A percentile compares a stretch with the other conserved stretches of the same genome.
Conservation (phyloP, 1,140 invertebrate species). For the Frieseomelitta varia region DNA sequence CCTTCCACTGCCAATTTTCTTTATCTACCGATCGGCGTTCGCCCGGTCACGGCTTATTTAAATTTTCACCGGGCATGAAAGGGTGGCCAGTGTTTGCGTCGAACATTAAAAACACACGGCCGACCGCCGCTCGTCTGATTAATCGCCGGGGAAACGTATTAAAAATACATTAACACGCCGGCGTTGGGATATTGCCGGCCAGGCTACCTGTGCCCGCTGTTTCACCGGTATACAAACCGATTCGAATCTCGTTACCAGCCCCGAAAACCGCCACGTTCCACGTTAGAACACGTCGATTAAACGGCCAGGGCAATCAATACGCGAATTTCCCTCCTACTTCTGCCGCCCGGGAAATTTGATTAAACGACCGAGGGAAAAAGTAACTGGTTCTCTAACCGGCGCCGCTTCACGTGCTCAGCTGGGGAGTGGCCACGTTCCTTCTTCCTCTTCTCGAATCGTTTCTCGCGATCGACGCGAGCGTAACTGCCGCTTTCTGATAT, state of each 20-base stretch:
- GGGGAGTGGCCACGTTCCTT: not conserved
- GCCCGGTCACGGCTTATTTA: conserved; percentile 7
- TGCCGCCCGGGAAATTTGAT: conserved; percentile 5
- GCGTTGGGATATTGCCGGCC: conserved; percentile 10
- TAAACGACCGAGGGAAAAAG: not conserved
- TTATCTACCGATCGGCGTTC: conserved; percentile 23
- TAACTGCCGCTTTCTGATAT: too few relatives aligned
- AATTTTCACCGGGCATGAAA: conserved; percentile 29
- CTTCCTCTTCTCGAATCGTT: not conserved
- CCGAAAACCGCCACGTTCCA: not conserved
- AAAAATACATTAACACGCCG: conserved; percentile 53
- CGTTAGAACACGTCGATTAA: conserved; percentile 30
- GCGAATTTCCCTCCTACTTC: too few relatives aligned
- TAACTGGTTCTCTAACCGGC: too few relatives aligned
- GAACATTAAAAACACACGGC: conserved; percentile 54
- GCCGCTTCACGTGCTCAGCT: too few relatives aligned
- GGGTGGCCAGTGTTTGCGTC: conserved; percentile 36
- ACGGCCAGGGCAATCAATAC: not conserved
- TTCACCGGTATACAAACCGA: conserved; percentile 25
- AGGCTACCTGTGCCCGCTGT: not conserved
- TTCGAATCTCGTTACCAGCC: conserved; percentile 35
- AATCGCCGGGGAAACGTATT: conserved; percentile 51
- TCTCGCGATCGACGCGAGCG: not conserved
- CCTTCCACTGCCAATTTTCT: conserved; percentile 41
- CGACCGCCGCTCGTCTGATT: conserved; percentile 53